Base-by-base conservation (phyloP, 2,888 invertebrate genomes). In the Taphrorychus bicolor region DNA sequence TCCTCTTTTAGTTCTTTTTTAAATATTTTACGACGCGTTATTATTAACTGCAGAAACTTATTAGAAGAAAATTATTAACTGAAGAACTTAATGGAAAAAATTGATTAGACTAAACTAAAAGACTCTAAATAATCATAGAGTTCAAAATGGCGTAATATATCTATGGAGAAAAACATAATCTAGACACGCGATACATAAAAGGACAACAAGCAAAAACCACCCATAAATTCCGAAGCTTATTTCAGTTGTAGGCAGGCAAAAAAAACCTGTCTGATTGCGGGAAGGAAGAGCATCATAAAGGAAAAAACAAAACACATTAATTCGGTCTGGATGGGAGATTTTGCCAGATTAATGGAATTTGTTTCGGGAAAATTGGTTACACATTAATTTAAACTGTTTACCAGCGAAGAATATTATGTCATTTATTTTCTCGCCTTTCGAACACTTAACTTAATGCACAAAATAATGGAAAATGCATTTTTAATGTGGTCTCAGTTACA, bases 201-300 rank as follows among this genome's bases (percentile, higher is more conserved):
- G 14, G 14, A 16, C 11, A 45, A 45, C 45, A 45, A 45, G 45
- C 45, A 45, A 45, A 45, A 45, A 45, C 3, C 45, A n/a, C 2
- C 45, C 45, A 45, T 45, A 45, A 45, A 45, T 45, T 45, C 14
- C 14, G 45, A 14, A 45, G 45, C 45, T 45, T 45, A 14, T 45
- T 45, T 45, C 45, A 17, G 14, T 14, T 17, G 45, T 45, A 45
- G 17, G 45, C 45, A 45, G 14, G 45, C 17, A 45, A 45, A 32
- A 32, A n/a, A n/a, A n/a, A n/a, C n/a, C n/a, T 32, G 45, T 45
- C 17, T 45, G 14, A 45, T 45, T 32, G 32, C 11, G 32, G 11
- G 32, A 11, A n/a, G 45, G 14, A 17, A 14, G n/a, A n/a, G n/a
- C n/a, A n/a, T n/a, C 45, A 45, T 45, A 45, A 45, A 5, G 32